Evolutionary conservation across 2,113 vertebrate species (phyloP), one percentile per base, ranked within the genome.

Genomic region (Callionymus lyra): DNA sequence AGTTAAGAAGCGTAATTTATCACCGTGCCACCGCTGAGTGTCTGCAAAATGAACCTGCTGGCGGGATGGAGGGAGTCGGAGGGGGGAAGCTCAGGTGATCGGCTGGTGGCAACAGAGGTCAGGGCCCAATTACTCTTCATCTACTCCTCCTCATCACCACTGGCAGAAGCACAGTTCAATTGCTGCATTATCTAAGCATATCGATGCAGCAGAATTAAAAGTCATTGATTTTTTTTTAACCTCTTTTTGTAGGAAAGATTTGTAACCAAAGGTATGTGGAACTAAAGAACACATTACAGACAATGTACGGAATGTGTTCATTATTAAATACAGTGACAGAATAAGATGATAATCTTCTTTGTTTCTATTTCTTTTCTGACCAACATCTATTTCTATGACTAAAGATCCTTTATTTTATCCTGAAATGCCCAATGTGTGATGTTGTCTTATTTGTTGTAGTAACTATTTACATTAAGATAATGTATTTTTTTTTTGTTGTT

Each of bases 1-100:
- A 87, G 87, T 84, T 88, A 91, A 94, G 87, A 93, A 86, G 82
- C 77, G 89, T 93, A 93, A 97, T 98, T 97, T 90, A 97, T 97
- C 93, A 97, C 87, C 70, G 87, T 96, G 93, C 91, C 91, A 91
- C 86, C 82, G 82, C 87, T 83, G 86, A 88, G 87, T 56, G 50
- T 62, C 85, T 86, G 82, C 79, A 79, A 81, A 81, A 86, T 79
- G 72, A 83, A 82, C 77, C 81, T 66, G 44, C 54, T 56, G 46
- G 58, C 53, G 40, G 56, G 50, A 65, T 44, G 52, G 71, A 67
- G 47, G 57, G 59, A 70, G 58, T 53, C 57, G 56, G 61, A 33
- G 31, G 59, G 65, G 55, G 67, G n/a, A n/a, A 60, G 64, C 63
- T 63, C 12, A 37, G 57, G 53, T 51, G 70, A 79, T 75, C 52